A percentile compares a stretch with the other conserved stretches of the same genome.
Evolutionary conservation across 2,888 invertebrate genomes (phyloP).

Genomic region (Tetrapedia diversipes): DNA sequence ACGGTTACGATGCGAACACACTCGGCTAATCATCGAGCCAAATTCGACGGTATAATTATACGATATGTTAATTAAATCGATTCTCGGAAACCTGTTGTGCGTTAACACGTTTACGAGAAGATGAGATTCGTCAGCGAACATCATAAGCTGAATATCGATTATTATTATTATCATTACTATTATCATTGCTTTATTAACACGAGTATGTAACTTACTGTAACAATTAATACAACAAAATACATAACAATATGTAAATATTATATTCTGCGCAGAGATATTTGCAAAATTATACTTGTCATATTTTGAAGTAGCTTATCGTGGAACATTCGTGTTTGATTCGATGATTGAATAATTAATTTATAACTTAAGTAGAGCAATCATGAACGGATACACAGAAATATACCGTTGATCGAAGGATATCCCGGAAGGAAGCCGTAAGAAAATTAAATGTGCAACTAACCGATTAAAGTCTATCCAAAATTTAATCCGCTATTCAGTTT

Average conservation of each 20-base stretch:
- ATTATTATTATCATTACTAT: too few species aligned
- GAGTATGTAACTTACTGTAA: too few species aligned
- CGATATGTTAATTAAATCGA: slow-evolving; percentile 66
- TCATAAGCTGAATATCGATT: neutral
- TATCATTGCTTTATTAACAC: too few species aligned
- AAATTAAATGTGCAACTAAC: neutral
- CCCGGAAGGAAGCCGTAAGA: neutral
- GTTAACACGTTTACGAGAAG: neutral
- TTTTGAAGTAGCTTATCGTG: too few species aligned
- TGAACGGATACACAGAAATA: too few species aligned
- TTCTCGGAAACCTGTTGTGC: slow-evolving; percentile 21
- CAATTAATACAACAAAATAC: too few species aligned
- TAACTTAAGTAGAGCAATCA: too few species aligned
- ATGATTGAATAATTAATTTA: neutral
- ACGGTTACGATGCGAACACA: slow-evolving; percentile 12
- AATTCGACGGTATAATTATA: slow-evolving; percentile 64
- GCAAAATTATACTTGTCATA: too few species aligned
- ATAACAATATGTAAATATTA: too few species aligned
- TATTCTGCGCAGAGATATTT: too few species aligned
- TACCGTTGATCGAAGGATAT: too few species aligned
- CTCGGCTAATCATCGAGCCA: slow-evolving; percentile 3
- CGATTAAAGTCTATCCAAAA: neutral
- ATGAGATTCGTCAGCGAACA: slow-evolving; percentile 1
- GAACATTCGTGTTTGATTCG: too few species aligned
- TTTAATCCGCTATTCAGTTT: neutral